A percentile compares a stretch with the other conserved stretches of the same genome.
These are phyloP conservation scores for Drosophila saltans DNA, from an alignment of 1,140 invertebrate species.

Conservation along the genomic window DNA sequence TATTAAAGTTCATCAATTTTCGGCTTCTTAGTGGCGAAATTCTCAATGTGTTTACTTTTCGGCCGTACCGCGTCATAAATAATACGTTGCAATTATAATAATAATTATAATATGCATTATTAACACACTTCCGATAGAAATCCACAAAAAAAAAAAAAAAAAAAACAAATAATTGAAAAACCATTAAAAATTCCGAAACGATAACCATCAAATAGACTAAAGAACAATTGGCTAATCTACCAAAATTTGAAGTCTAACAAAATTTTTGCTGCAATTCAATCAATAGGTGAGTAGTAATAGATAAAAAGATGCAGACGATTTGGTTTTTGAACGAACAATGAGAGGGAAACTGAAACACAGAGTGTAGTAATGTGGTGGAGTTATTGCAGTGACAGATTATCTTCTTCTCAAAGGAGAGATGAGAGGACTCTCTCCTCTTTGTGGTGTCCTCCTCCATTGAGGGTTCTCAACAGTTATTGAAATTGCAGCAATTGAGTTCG, in stretches of 20 bases:
- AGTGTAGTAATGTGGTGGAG: background rate
- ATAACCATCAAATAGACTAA: slow-evolving; percentile 16
- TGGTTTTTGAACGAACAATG: background rate
- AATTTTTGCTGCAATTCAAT: slow-evolving; percentile 25
- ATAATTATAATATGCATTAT: background rate
- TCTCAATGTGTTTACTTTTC: slow-evolving; percentile 73
- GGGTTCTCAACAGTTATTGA: slow-evolving; percentile 75
- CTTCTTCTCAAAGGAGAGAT: background rate
- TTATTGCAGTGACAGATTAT: slow-evolving; percentile 13
- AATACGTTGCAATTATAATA: slow-evolving; percentile 42
- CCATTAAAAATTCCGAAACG: slow-evolving; percentile 13
- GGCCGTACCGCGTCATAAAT: slow-evolving; percentile 64
- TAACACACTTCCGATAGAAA: background rate
- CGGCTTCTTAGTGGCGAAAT: slow-evolving; percentile 74
- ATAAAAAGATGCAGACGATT: background rate
- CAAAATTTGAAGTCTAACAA: slow-evolving; percentile 4
- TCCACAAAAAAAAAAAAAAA: slow-evolving; percentile 21
- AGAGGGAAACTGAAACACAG: too few species aligned
- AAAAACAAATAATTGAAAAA: background rate
- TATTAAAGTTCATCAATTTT: slow-evolving; percentile 70
- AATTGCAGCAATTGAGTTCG: slow-evolving; percentile 74
- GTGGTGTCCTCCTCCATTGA: slow-evolving; percentile 35
- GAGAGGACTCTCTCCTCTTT: background rate
- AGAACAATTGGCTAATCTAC: slow-evolving; percentile 8
- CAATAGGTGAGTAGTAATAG: slow-evolving; percentile 52